These are phyloP conservation scores for Irena cyanogastra DNA, from an alignment of 2,113 vertebrate genomes.

Conservation along the genomic window DNA sequence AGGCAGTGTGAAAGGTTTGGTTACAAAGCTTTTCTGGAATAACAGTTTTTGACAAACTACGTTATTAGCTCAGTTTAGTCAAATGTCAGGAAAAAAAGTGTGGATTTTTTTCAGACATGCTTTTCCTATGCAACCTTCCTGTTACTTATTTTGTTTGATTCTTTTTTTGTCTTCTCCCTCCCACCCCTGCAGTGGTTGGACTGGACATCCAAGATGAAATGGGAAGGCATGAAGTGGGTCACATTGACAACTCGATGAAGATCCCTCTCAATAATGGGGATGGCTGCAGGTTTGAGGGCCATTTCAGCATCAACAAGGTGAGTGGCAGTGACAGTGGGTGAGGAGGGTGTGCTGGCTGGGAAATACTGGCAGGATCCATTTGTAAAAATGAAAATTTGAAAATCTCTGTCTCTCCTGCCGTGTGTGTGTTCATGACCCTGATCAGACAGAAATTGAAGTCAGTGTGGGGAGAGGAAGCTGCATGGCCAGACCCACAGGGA, in stretches of 20 bases:
- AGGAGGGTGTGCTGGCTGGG: neutral
- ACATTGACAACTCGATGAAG: constrained; percentile 98
- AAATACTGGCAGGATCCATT: neutral
- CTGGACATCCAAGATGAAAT: constrained; percentile 99
- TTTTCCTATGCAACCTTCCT: neutral
- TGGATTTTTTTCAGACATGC: neutral
- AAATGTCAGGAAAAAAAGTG: neutral
- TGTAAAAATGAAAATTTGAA: neutral
- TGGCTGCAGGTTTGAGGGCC: constrained; percentile 95
- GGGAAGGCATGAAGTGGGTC: constrained; percentile 96
- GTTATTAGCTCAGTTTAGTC: neutral
- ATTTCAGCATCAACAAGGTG: constrained; percentile 97
- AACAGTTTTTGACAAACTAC: neutral
- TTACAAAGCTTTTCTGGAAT: neutral
- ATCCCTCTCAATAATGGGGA: constrained; percentile 85
- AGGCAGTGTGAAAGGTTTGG: neutral
- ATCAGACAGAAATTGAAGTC: neutral
- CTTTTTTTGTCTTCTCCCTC: neutral
- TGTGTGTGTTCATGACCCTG: neutral
- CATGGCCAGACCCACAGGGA: neutral
- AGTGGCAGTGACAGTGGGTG: neutral
- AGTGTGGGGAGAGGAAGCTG: neutral
- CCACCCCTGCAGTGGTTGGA: constrained; percentile 83
- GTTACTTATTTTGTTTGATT: neutral
- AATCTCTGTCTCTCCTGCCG: neutral